Evolutionary conservation across 92 coral and sea anemone species (phyloP).

Genomic region (Zoanthus solanderi): DNA sequence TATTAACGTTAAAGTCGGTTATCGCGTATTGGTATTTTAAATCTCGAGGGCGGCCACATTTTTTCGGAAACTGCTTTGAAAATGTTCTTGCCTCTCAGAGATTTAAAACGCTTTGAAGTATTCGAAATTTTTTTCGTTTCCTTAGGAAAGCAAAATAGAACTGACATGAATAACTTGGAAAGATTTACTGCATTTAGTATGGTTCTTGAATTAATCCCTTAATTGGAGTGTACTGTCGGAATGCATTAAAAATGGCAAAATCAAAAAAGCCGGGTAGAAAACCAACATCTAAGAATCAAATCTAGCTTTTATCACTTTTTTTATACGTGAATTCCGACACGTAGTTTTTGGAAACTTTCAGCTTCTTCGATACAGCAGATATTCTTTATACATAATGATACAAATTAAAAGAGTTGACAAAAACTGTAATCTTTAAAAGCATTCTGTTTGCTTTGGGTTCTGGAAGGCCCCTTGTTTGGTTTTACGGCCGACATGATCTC

Average conservation of each 20-base stretch:
- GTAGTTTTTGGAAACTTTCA: not conserved
- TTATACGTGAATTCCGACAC: conserved; percentile 3
- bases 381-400: not conserved
- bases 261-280: not conserved
- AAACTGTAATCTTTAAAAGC: conserved; percentile 18
- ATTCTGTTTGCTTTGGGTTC: conserved; percentile 6
- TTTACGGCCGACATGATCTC: not conserved
- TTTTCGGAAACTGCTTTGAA: not conserved
- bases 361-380: not conserved
- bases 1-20: not conserved
- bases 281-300: not conserved
- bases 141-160: no score
- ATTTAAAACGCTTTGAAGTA: not conserved
- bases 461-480: not conserved
- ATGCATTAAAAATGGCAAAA: not conserved
- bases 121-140: not conserved
- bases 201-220: conserved; percentile 35
- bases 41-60: no score
- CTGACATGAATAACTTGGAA: not conserved
- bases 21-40: not conserved
- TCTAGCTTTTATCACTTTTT: not conserved
- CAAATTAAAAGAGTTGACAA: conserved; percentile 3
- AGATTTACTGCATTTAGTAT: not conserved
- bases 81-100: not conserved
- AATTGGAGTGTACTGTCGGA: conserved; percentile 29